Evolutionary conservation across 2,113 vertebrate genomes (phyloP).

Genomic region (Chamaea fasciata): DNA sequence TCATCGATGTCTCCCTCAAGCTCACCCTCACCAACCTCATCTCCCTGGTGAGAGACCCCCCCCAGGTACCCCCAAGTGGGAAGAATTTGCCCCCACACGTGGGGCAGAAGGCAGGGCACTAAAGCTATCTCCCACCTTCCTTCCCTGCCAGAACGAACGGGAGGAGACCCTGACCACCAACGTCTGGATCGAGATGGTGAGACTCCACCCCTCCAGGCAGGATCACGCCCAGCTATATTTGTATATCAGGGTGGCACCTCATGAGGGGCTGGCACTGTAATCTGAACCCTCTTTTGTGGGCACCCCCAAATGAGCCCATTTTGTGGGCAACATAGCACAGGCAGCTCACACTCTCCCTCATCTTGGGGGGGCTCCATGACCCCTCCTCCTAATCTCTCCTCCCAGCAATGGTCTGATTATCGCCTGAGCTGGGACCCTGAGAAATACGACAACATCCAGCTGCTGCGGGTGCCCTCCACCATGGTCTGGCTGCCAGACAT

Average conservation of each 20-base stretch:
- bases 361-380: neutral
- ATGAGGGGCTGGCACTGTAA: neutral
- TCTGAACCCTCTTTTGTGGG: neutral
- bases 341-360: neutral
- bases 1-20: constrained; percentile 87
- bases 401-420: constrained; percentile 89
- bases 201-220: neutral
- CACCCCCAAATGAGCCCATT: neutral
- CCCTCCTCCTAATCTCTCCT: neutral
- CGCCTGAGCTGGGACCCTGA: constrained; percentile 83
- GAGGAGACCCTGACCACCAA: constrained; percentile 92
- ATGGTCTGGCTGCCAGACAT: constrained; percentile 91
- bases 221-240: neutral
- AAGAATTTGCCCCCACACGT: neutral
- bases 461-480: constrained; percentile 83
- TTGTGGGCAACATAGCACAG: neutral
- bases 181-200: constrained; percentile 97
- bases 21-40: constrained; percentile 97
- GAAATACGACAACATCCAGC: constrained; percentile 78
- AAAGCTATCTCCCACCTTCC: neutral
- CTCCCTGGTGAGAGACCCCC: constrained; percentile 78
- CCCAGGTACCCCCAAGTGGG: fast-evolving
- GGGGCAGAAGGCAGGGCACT: neutral
- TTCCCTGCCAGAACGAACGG: constrained; percentile 81
- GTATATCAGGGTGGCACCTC: neutral